Base-by-base conservation (phyloP, 2,888 invertebrate species). In the Chloroclysta siterata region DNA sequence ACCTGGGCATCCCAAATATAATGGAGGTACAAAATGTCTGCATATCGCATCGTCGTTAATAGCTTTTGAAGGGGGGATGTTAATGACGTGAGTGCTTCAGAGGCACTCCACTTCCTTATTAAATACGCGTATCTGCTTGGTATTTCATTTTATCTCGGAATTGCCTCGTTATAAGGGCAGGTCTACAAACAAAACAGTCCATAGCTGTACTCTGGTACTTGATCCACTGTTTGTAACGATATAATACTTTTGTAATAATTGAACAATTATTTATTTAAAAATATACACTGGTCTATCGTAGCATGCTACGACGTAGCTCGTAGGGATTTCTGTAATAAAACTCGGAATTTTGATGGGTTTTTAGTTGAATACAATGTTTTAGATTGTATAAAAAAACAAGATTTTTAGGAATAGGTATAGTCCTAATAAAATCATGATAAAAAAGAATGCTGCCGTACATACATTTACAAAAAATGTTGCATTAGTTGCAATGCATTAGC, bases 11-110 rank as follows among this genome's bases (percentile, higher is more conserved):
- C 44, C 15, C 28, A 22, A 33, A 48, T 62, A 55, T 51, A 50
- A 39, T 22, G 28, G 39, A 47, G 51, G 56, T 58, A 60, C 63
- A 55, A 57, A 62, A 57, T 56, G 65, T 69, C 61, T 63, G 64
- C 61, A 62, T 65, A 66, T 57, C 70, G 60, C 65, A 63, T 59
- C 56, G 28, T 33, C 60, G 65, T 55, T 71, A 71, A 71, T 71
- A 56, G 69, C 61, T 65, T 67, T 67, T 67, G 65, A 61, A 67
- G 68, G 64, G 66, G 66, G 39, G 62, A 72, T 73, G 71, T 61
- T 78, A 79, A 79, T 79, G 74, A 77, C 73, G 71, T 72, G 74
- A 79, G 79, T 72, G 75, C 74, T 72, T 71, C 55, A 48, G 66
- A 63, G 66, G 61, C 48, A 66, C 62, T 75, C 69, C 71, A 70